Evolutionary conservation across 1,140 invertebrate species (phyloP), one percentile per base, ranked within the genome.

Genomic region (Drosophila guanche): DNA sequence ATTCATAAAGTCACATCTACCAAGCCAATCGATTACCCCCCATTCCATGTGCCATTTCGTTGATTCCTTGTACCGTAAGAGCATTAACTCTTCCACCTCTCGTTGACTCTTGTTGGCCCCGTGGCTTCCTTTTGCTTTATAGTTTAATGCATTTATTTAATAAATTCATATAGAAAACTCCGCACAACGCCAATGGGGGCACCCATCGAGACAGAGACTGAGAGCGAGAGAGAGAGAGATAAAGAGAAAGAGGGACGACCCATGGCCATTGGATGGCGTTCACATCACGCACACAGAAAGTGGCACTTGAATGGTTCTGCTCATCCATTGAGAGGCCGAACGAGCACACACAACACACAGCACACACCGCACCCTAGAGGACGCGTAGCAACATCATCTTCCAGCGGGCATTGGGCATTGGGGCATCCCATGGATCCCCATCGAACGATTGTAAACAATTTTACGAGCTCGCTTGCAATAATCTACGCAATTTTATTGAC

Each of bases 401-500:
- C 33, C 33, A 37, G 10, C 3, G 33, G 33, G 10, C 33, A 37
- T 37, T 4, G 29, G 29, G 27, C 3, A 33, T 33, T 33, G 33
- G 33, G 27, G 33, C 33, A 37, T 37, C 33, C 33, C 33, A 37
- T 37, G 33, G 33, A 40, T 20, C 42, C 12, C 50, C 27, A 40
- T 23, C 12, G 52, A 22, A 67, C 66, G 79, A 88, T 69, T 76
- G 75, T 89, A 88, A 88, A 89, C 79, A 88, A 88, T 88, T 88
- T 88, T 88, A 88, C 76, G 83, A 89, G 84, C 79, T 83, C 84
- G 78, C 54, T 43, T 63, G 75, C 79, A 89, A 88, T 88, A 88
- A 88, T 83, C 83, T 88, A 83, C 69, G 83, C 83, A 89, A 88
- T 88, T 88, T 88, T 88, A 88, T 88, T 83, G 83, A 88, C 83